Percentiles rank a stretch among this genome's conserved stretches.
These are phyloP conservation scores for Acipenser oxyrinchus DNA, from an alignment of 2,797 vertebrate species.

Conservation along the genomic window DNA sequence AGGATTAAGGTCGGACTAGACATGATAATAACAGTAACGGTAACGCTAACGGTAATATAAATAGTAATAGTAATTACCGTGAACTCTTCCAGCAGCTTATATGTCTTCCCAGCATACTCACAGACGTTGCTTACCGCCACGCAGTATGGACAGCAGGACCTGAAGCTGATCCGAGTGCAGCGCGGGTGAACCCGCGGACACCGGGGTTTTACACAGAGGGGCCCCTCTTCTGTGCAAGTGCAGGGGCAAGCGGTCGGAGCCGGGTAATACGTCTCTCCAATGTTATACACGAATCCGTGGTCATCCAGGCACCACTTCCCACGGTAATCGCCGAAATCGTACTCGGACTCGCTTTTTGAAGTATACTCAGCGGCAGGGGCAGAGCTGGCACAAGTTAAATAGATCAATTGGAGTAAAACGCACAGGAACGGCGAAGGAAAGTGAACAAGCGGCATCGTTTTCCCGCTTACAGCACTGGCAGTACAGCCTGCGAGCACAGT, in stretches of 20 bases:
- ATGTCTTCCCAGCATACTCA: conserved; percentile 54
- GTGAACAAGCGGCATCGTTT: no score
- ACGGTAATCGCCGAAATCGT: conserved; percentile 64
- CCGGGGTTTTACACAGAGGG: conserved; percentile 54
- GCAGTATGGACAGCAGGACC: conserved; percentile 61
- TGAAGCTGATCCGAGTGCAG: conserved; percentile 57
- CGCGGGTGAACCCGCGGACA: conserved; percentile 62
- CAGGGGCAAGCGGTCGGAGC: conserved; percentile 59
- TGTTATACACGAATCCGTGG: conserved; percentile 58
- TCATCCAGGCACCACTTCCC: conserved; percentile 67
- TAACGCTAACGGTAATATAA: no score
- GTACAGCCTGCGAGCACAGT: not conserved
- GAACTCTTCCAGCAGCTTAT: conserved; percentile 61
- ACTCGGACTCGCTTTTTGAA: conserved; percentile 42
- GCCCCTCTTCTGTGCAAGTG: conserved; percentile 63
- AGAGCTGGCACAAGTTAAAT: no score
- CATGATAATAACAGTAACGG: no score
- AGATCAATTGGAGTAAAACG: no score
- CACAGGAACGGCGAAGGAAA: no score
- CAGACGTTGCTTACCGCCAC: conserved; percentile 58
- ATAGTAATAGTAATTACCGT: conserved; percentile 42
- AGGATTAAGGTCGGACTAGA: no score
- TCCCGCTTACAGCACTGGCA: no score
- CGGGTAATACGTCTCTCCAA: conserved; percentile 60
- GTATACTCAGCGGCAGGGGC: no score